These are phyloP conservation scores for Metopia argyrocephala DNA, from an alignment of 2,888 invertebrate species.

Conservation along the genomic window DNA sequence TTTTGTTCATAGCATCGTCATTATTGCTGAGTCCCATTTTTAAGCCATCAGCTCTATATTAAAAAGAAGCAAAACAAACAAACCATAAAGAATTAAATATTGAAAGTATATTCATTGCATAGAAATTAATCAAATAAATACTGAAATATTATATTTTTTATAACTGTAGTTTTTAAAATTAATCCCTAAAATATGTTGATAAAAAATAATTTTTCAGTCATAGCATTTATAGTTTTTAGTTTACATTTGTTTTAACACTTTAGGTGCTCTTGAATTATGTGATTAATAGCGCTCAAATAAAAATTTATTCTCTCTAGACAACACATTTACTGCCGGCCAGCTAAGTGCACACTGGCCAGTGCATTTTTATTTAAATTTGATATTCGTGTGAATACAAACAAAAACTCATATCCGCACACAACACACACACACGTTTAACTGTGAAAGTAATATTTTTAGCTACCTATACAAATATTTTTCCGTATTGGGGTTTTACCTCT, in stretches of 20 bases:
- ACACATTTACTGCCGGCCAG: constrained; percentile 43
- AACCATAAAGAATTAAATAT: no score
- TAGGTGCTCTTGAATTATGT: no score
- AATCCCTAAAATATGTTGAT: no score
- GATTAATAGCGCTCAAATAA: no score
- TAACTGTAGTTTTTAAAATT: constrained; percentile 56
- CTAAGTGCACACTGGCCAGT: constrained; percentile 47
- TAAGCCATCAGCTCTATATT: constrained; percentile 71
- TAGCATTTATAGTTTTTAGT: neutral
- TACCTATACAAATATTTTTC: neutral
- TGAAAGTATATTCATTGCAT: no score
- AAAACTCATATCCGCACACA: neutral
- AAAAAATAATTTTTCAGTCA: no score
- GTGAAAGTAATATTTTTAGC: no score
- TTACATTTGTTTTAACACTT: neutral
- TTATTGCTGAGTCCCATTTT: constrained; percentile 75
- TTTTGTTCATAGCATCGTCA: constrained; percentile 76
- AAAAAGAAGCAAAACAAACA: constrained; percentile 1
- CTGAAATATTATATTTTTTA: no score
- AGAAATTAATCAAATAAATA: no score
- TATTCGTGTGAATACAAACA: constrained; percentile 15
- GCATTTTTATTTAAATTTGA: constrained; percentile 22
- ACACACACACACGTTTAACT: neutral
- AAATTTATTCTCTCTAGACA: constrained; percentile 16
- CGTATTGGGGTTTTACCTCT: neutral